Conservation (phyloP, 1,140 invertebrate genomes). For the Zaprionus tsacasi region DNA sequence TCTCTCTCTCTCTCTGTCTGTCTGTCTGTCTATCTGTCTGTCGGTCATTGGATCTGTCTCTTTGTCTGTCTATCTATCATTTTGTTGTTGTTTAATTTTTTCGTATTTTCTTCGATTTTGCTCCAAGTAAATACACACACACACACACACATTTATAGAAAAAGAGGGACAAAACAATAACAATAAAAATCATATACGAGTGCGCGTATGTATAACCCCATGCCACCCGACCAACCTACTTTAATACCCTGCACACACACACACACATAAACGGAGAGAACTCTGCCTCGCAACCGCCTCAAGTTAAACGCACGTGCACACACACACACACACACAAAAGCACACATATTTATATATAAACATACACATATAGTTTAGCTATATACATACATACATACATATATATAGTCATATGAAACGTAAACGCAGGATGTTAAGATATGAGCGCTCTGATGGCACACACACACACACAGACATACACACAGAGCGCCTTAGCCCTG, state of each 20-base stretch:
- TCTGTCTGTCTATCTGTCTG: neutral
- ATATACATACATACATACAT: slow-evolving; percentile 15
- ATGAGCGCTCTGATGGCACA: slow-evolving; percentile 53
- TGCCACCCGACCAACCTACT: slow-evolving; percentile 14
- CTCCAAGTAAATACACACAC: slow-evolving; percentile 39
- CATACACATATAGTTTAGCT: slow-evolving; percentile 25
- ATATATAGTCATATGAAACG: slow-evolving; percentile 33
- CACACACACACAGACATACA: slow-evolving; percentile 4
- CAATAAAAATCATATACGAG: slow-evolving; percentile 79
- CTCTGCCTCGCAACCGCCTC: neutral
- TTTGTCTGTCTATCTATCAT: neutral
- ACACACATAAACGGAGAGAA: neutral
- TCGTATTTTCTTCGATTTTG: slow-evolving; percentile 72
- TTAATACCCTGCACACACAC: slow-evolving; percentile 9
- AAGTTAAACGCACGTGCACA: slow-evolving; percentile 34
- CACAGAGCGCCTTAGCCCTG: neutral
- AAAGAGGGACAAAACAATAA: slow-evolving; percentile 81
- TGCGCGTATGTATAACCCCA: slow-evolving; percentile 34
- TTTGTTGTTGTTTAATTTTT: slow-evolving; percentile 79
- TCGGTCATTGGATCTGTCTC: too few relatives aligned
- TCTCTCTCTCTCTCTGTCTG: neutral
- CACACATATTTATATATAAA: slow-evolving; percentile 9
- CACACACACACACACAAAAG: slow-evolving; percentile 13
- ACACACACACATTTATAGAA: slow-evolving; percentile 14
- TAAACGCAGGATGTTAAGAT: slow-evolving; percentile 68